Evolutionary conservation across 2,797 vertebrate genomes (phyloP), one percentile per base, ranked within the genome.

Genomic region (Benthosema pterotum): DNA sequence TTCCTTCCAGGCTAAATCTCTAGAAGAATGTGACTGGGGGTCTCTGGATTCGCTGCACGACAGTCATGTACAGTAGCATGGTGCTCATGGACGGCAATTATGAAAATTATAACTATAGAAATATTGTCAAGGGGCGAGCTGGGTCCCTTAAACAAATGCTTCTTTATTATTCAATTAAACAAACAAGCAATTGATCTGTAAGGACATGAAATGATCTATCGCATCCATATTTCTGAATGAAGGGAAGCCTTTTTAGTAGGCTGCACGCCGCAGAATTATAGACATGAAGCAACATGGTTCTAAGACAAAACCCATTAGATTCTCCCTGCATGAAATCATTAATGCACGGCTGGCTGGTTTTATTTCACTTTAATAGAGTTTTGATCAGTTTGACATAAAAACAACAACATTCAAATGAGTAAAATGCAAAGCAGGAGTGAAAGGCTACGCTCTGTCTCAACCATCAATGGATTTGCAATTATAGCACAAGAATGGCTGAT

Each of bases 221-320:
- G 65, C 15, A 57, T 43, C 50, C 22, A 15, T 78, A 64, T 71
- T 54, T 58, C 56, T 28, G 67, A 74, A 75, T 64, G 73, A 71
- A 45, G 38, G 60, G 61, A 47, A 56, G 38, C 48, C 45, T 57
- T 63, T 64, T 52, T 45, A 28, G 48, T 19, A 46, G 47, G 46
- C 22, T 25, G 22, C 60, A 49, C 32, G 43, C 8, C 5, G 28
- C 32, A 9, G 7, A 11, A 38, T 38, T 9, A 38, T 38, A 38
- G 8, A 38, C 8, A 38, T 38, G 32, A 38, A 38, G 32, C 32
- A 11, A 11, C 9, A 11, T 38, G 32, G 5, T 38, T 38, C 32
- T 38, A 38, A 38, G 32, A 38, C 32, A 38, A 38, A 1, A 38
- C 32, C 32, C 32, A 38, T 38, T 49, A 15, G 42, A 6, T 45